Conservation (phyloP, 2,888 invertebrate species). For the Eilema caniola region DNA sequence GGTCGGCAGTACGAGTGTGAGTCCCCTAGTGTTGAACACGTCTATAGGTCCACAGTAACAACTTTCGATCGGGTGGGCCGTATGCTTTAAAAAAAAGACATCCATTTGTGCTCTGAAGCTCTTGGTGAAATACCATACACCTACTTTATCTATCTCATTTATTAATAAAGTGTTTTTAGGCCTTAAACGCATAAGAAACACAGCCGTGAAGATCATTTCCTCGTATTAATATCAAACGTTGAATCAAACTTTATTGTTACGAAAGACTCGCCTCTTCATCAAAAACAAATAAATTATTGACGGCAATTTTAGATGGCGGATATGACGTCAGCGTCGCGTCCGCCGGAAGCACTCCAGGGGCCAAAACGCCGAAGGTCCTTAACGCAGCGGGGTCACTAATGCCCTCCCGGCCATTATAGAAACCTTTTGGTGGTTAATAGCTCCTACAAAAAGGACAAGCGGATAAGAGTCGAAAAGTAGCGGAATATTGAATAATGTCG, state of each 20-base stretch:
- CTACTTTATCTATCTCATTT: no score
- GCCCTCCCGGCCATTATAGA: conserved; percentile 72
- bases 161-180: no score
- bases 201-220: no score
- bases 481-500: conserved; percentile 44
- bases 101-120: no score
- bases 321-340: conserved; percentile 62
- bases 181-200: no score
- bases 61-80: no score
- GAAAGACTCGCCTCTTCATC: conserved; percentile 21
- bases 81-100: no score
- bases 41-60: no score
- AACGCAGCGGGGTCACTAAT: conserved; percentile 76
- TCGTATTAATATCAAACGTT: no score
- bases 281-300: conserved; percentile 59
- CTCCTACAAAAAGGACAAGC: conserved; percentile 60
- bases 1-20: no score
- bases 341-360: conserved; percentile 67
- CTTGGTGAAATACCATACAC: no score
- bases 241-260: not conserved
- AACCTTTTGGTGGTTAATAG: conserved; percentile 76
- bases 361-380: conserved; percentile 67
- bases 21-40: no score
- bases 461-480: conserved; percentile 33
- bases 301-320: conserved; percentile 60